Evolutionary conservation across 2,888 invertebrate genomes (phyloP), one percentile per base, ranked within the genome.

Genomic region (Idaea aversata): DNA sequence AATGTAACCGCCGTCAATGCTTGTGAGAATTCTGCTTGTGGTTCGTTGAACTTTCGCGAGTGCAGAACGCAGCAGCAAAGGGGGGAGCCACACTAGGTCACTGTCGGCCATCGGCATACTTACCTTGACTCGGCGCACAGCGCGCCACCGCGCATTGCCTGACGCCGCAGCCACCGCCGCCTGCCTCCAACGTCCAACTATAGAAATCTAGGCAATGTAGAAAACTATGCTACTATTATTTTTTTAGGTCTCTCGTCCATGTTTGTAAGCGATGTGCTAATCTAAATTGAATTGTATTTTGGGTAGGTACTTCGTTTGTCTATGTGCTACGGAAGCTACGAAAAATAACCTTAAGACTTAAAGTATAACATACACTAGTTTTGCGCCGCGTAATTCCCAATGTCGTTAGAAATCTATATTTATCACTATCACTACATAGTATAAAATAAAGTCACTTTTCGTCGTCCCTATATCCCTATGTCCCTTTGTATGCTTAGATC

Each of bases 31-130:
- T 91, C 90, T 91, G 88, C 87, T 85, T 75, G 75, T 84, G 82
- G 92, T 91, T 92, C 91, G 84, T 87, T 91, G 92, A 92, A 91
- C 92, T 90, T 90, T 89, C 82, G 88, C 88, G 89, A 91, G 88
- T 92, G 91, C 92, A 91, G 90, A 91, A 88, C 90, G 85, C 84
- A 86, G 82, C 75, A 74, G 77, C 79, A 85, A 85, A 85, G 88
- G 88, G 90, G 90, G 90, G 88, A 86, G 83, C 87, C 80, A 82
- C 88, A 93, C 87, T 93, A 87, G 93, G 93, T 93, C 93, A 91
- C 82, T 83, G 85, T 86, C 84, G 93, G 91, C 88, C 93, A 86
- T 91, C 88, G 92, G 85, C 93, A 91, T 90, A 93, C 91, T 93
- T 93, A 93, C 92, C 93, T 93, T 93, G 92, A 92, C 91, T 92